Evolutionary conservation across 2,888 invertebrate genomes (phyloP).

Genomic region (Noctua comes): DNA sequence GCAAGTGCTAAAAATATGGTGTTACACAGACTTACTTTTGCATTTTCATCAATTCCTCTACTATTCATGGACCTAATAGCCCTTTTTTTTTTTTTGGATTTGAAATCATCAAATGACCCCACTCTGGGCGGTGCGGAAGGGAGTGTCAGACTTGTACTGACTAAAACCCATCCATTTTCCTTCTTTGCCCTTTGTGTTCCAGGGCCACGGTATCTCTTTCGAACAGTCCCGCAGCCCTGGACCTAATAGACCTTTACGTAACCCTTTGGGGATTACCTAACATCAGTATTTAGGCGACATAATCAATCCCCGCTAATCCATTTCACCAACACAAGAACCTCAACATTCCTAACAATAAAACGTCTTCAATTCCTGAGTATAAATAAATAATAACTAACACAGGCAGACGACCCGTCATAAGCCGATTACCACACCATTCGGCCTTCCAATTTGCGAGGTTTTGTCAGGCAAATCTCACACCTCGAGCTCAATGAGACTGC

Average conservation of each 20-base stretch:
- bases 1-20: background rate
- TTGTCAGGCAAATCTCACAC: slow-evolving; percentile 82
- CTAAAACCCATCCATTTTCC: too few relatives aligned
- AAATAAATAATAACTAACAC: slow-evolving; percentile 58
- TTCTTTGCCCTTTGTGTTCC: too few relatives aligned
- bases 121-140: too few relatives aligned
- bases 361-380: slow-evolving; percentile 33
- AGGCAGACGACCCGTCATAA: slow-evolving; percentile 71
- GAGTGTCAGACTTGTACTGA: too few relatives aligned
- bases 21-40: background rate
- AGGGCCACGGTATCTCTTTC: too few relatives aligned
- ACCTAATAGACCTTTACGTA: background rate
- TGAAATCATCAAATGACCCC: too few relatives aligned
- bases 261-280: background rate
- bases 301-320: background rate
- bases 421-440: slow-evolving; percentile 78
- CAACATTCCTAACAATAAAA: slow-evolving; percentile 36
- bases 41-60: too few relatives aligned
- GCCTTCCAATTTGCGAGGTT: slow-evolving; percentile 83
- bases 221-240: too few relatives aligned
- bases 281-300: background rate
- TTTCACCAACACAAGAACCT: background rate
- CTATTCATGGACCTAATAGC: too few relatives aligned
- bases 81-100: too few relatives aligned
- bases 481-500: slow-evolving; percentile 73